A percentile compares a stretch with the other conserved stretches of the same genome.
phyloP scores from a whole-genome alignment of 2,113 vertebrate species.

The Plectropomus leopardus region DNA sequence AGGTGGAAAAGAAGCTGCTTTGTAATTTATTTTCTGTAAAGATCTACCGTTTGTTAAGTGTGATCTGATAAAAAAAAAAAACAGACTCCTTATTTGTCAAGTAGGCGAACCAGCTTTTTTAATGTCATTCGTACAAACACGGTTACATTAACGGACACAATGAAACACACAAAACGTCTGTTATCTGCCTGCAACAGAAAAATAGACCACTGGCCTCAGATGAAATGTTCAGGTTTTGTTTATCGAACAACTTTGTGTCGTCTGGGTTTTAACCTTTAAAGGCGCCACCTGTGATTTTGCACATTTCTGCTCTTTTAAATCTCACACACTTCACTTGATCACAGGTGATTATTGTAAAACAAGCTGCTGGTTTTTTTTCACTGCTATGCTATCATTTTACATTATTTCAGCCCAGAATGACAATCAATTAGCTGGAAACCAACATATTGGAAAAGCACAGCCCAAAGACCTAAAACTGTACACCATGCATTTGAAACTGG shows the following conservation, averaged over 20 bases:
- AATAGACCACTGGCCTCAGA: conserved; percentile 42
- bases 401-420: background rate
- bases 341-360: background rate
- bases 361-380: background rate
- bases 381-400: background rate
- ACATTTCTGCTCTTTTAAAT: background rate
- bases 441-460: background rate
- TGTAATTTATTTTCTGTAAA: background rate
- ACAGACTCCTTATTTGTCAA: background rate
- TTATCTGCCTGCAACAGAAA: conserved; percentile 30
- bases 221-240: background rate
- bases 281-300: background rate
- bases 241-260: background rate
- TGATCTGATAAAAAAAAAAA: background rate
- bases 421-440: background rate
- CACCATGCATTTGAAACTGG: background rate
- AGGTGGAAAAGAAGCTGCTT: no score
- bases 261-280: background rate
- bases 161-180: background rate
- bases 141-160: conserved; percentile 37
- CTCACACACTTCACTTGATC: background rate
- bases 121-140: conserved; percentile 38
- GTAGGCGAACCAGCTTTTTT: conserved; percentile 30
- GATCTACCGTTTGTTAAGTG: background rate
- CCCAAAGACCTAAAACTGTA: background rate